A percentile compares a stretch with the other conserved stretches of the same genome.
Conservation (phyloP, 2,797 vertebrate genomes). For the Podarcis siculus region DNA sequence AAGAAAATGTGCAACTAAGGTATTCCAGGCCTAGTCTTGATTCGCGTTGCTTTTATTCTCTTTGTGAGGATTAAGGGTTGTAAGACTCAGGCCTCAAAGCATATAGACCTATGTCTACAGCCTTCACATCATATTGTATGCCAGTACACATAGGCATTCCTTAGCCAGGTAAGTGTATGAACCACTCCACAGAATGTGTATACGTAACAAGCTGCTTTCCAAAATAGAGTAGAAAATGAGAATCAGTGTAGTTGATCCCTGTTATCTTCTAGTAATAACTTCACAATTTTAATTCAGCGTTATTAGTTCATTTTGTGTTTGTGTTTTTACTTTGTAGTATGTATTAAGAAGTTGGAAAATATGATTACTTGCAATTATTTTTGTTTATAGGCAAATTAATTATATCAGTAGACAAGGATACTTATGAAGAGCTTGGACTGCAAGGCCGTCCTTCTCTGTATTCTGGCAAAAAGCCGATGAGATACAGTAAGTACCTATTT, state of each 20-base stretch:
- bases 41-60: not conserved
- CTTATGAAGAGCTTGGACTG: slow-evolving; percentile 89
- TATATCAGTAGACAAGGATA: slow-evolving; percentile 90
- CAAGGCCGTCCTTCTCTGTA: slow-evolving; percentile 87
- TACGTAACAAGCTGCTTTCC: not conserved
- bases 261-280: not conserved
- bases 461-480: slow-evolving; percentile 81
- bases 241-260: not conserved
- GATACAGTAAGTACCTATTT: slow-evolving; percentile 84
- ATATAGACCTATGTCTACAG: not conserved
- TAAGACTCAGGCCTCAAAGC: not conserved
- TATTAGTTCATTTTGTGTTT: not conserved
- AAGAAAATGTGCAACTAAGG: not conserved
- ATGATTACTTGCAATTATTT: slow-evolving; percentile 23
- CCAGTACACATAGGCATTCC: not conserved
- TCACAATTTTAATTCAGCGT: not conserved
- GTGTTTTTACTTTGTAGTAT: not conserved
- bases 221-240: not conserved
- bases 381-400: slow-evolving; percentile 81
- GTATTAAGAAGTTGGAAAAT: not conserved
- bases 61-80: not conserved
- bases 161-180: not conserved
- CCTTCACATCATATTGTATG: not conserved
- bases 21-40: not conserved
- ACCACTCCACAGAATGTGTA: not conserved